These are phyloP conservation scores for Agelas oroides DNA, from an alignment of 37 sponge, comb jelly and placozoan genomes.

Conservation along the genomic window DNA sequence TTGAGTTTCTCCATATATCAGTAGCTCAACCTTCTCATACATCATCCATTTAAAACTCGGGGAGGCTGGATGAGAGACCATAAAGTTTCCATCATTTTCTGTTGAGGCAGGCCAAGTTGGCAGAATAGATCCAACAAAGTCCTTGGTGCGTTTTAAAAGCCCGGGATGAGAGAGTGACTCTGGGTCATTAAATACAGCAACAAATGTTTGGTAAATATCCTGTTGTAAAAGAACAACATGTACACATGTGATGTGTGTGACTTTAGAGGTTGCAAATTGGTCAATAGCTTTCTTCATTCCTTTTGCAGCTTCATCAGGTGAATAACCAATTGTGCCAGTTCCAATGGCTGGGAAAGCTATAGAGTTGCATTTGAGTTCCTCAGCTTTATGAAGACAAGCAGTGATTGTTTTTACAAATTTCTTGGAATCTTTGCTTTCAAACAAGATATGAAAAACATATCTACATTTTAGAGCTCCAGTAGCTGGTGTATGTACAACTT, in stretches of 20 bases:
- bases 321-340: slow-evolving; percentile 31
- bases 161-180: neutral
- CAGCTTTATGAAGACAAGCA: slow-evolving; percentile 45
- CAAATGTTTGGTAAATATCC: slow-evolving; percentile 6
- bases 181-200: neutral
- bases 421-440: slow-evolving; percentile 8
- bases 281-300: slow-evolving; percentile 45
- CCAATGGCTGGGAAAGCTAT: slow-evolving; percentile 72
- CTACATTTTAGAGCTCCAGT: slow-evolving; percentile 59
- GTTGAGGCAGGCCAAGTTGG: neutral
- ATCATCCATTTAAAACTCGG: neutral
- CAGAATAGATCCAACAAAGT: neutral
- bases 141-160: neutral
- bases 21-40: neutral
- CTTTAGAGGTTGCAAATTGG: slow-evolving; percentile 6
- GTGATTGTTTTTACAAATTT: slow-evolving; percentile 13
- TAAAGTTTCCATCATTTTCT: neutral
- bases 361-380: slow-evolving; percentile 14
- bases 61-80: neutral
- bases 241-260: neutral
- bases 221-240: slow-evolving; percentile 34
- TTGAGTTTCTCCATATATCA: slow-evolving; percentile 33
- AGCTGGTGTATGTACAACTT: slow-evolving; percentile 42
- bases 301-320: slow-evolving; percentile 37
- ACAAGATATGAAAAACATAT: slow-evolving; percentile 46